Evolutionary conservation across 30 jellyfish, hydroid and myxozoan genomes (phyloP).

Genomic region (Sanderia malayensis): DNA sequence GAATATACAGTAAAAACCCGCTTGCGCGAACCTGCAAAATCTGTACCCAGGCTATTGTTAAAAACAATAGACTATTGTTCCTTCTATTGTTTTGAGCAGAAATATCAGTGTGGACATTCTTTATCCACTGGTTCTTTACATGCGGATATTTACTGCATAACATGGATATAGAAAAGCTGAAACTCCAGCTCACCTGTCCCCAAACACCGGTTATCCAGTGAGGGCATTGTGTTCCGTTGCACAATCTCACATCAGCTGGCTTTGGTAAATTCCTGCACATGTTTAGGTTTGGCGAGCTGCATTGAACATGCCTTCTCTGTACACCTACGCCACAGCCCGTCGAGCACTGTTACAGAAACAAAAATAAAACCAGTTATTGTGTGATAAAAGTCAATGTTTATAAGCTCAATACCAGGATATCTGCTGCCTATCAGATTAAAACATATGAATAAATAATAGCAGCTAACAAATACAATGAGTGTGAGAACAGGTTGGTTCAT

Average conservation of each 20-base stretch:
- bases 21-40: no score
- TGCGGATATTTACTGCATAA: no score
- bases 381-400: background rate
- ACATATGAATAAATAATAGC: no score
- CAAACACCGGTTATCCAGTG: slow-evolving; percentile 70
- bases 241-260: slow-evolving; percentile 61
- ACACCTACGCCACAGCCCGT: slow-evolving; percentile 77
- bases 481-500: no score
- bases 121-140: no score
- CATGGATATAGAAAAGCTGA: no score
- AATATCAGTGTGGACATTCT: no score
- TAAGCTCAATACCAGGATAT: background rate
- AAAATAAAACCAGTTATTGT: background rate
- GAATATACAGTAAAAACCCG: no score
- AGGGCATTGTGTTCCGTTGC: slow-evolving; percentile 84
- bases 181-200: slow-evolving; percentile 66
- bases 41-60: no score
- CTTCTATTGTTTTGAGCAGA: no score
- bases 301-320: slow-evolving; percentile 57
- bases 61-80: no score
- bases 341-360: slow-evolving; percentile 40
- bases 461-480: no score
- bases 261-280: slow-evolving; percentile 60
- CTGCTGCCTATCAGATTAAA: background rate
- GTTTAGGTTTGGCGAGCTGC: slow-evolving; percentile 59